A percentile compares a stretch with the other conserved stretches of the same genome.
phyloP scores from a whole-genome alignment of 2,797 vertebrate genomes.

The Acrocephalus scirpaceus region DNA sequence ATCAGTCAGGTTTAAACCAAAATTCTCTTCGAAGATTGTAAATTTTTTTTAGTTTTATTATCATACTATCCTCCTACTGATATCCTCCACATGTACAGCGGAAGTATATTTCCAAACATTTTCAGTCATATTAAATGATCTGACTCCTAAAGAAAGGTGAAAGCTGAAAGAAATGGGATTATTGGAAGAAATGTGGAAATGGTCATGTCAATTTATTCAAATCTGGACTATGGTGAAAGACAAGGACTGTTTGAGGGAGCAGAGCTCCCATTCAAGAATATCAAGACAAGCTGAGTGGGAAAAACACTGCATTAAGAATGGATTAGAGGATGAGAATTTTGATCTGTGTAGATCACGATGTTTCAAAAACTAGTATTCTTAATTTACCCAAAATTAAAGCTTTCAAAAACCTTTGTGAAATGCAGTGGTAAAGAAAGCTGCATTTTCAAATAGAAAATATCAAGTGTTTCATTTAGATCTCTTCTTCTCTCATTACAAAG shows the following conservation, averaged over 20 bases:
- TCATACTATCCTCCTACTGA: background rate
- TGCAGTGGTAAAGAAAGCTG: background rate
- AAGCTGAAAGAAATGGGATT: background rate
- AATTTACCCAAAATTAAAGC: background rate
- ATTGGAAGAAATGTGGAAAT: background rate
- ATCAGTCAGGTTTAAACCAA: background rate
- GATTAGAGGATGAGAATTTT: background rate
- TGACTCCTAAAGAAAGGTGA: background rate
- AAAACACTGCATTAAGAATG: background rate
- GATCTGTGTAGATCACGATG: accelerated
- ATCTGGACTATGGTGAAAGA: background rate
- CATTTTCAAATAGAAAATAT: background rate
- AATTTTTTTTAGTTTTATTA: background rate
- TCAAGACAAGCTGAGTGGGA: background rate
- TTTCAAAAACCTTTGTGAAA: background rate
- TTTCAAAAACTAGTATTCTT: background rate
- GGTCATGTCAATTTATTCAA: background rate
- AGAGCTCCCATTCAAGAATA: background rate
- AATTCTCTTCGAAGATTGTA: background rate
- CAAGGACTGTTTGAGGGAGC: background rate
- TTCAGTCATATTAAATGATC: background rate
- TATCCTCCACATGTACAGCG: background rate
- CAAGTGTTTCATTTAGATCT: background rate
- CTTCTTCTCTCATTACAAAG: background rate
- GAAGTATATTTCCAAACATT: background rate